Percentiles rank a stretch among this genome's conserved stretches.
Conservation (phyloP, 2,888 invertebrate species). For the Malthinus flaveolus region DNA sequence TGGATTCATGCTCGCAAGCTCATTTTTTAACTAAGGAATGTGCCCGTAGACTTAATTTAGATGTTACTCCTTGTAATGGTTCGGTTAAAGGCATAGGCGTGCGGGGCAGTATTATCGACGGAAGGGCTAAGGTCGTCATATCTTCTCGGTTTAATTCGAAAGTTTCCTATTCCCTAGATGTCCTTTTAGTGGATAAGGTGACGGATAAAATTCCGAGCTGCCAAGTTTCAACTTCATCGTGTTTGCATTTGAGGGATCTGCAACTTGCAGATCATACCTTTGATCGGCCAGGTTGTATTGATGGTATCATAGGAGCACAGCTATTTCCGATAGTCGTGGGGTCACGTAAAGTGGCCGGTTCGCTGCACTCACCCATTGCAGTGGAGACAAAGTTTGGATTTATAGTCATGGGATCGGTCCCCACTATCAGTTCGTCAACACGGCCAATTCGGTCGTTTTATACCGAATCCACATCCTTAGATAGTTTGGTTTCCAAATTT, state of each 20-base stretch:
- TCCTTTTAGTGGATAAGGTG: too few relatives aligned
- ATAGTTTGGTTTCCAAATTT: slow-evolving; percentile 3
- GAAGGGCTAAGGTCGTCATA: too few relatives aligned
- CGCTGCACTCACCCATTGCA: not conserved
- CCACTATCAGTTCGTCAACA: too few relatives aligned
- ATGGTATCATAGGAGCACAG: not conserved
- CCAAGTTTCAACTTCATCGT: not conserved
- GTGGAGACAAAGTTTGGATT: not conserved
- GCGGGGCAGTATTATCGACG: not conserved
- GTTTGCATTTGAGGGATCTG: not conserved
- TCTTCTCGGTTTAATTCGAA: too few relatives aligned
- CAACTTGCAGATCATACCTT: too few relatives aligned
- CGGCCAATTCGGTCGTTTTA: not conserved
- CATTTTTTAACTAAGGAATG: not conserved
- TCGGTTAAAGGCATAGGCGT: slow-evolving; percentile 12
- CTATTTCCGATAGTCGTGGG: not conserved
- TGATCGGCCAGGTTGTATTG: not conserved
- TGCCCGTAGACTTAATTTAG: not conserved
- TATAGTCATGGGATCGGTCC: too few relatives aligned
- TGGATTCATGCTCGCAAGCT: not conserved
- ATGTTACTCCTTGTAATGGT: slow-evolving; percentile 6
- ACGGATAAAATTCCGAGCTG: too few relatives aligned
- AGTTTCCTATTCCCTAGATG: too few relatives aligned
- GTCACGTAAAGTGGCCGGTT: not conserved
- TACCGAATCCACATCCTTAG: not conserved